Percentiles rank a stretch among this genome's conserved stretches.
These are phyloP conservation scores for Prunella fulvescens DNA, from an alignment of 2,113 vertebrate genomes.

Conservation along the genomic window DNA sequence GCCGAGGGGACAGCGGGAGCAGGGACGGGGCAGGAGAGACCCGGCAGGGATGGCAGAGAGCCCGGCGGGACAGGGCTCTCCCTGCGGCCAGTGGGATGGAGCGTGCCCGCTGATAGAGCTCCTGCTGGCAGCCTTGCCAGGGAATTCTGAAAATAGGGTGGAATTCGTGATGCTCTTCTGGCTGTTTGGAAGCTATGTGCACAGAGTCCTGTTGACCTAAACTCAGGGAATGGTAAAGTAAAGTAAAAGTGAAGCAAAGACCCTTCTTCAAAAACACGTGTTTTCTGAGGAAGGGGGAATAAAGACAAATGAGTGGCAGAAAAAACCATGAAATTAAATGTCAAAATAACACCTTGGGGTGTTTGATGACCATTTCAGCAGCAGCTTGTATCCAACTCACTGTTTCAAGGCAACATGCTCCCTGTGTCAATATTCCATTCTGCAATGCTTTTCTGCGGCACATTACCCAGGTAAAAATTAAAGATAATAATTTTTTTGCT, in stretches of 20 bases:
- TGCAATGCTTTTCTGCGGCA: neutral
- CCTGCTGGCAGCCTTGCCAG: neutral
- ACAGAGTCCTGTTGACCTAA: neutral
- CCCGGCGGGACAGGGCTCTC: accelerated
- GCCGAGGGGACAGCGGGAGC: neutral
- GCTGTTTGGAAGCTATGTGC: neutral
- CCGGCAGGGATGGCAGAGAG: neutral
- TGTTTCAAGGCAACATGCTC: neutral
- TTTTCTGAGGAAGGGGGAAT: neutral
- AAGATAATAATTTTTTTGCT: neutral
- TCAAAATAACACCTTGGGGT: neutral
- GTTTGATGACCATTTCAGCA: neutral
- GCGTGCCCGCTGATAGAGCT: neutral
- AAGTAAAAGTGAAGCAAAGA: neutral
- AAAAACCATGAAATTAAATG: neutral
- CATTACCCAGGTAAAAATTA: neutral
- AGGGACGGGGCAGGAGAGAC: neutral
- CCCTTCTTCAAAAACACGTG: neutral
- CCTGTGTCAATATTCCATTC: neutral
- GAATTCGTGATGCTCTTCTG: neutral
- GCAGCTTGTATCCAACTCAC: neutral
- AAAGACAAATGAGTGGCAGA: neutral
- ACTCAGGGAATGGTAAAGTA: neutral
- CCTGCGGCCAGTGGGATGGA: accelerated
- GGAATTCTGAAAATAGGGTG: neutral